A percentile compares a stretch with the other conserved stretches of the same genome.
Conservation (phyloP, 2,113 vertebrate genomes). For the Sporophila hypoxantha region DNA sequence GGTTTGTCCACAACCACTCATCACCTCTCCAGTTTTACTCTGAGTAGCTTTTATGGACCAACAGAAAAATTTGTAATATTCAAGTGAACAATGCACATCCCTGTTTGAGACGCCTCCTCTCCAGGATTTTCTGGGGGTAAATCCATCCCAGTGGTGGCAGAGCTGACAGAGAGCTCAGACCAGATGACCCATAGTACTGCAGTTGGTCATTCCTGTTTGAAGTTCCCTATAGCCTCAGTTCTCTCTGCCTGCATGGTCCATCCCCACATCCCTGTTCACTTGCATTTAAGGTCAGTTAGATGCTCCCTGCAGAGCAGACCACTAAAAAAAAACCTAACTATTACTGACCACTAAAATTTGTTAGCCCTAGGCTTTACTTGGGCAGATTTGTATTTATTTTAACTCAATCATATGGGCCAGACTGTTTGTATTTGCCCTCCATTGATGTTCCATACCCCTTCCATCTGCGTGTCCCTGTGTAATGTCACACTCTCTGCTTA, state of each 20-base stretch:
- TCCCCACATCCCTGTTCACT: not conserved
- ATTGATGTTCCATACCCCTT: rapidly evolving
- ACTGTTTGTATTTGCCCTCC: not conserved
- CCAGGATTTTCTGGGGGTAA: not conserved
- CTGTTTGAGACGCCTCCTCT: not conserved
- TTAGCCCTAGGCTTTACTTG: not conserved
- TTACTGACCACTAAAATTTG: not conserved
- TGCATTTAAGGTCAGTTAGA: not conserved
- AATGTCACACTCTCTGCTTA: not conserved
- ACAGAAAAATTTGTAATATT: not conserved
- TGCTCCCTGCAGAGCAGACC: not conserved
- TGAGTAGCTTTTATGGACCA: not conserved
- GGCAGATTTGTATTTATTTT: not conserved
- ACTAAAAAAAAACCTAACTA: not conserved
- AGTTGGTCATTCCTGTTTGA: not conserved
- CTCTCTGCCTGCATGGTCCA: not conserved
- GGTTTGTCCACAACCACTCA: not conserved
- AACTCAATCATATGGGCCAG: not conserved
- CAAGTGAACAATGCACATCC: not conserved
- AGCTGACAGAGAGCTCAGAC: not conserved
- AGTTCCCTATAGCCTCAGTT: not conserved
- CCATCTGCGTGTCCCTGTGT: not conserved
- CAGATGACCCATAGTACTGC: not conserved
- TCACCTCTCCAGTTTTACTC: not conserved
- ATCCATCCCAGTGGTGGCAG: rapidly evolving